Conservation (phyloP, 2,888 invertebrate genomes). For the Halocaridina rubra region DNA sequence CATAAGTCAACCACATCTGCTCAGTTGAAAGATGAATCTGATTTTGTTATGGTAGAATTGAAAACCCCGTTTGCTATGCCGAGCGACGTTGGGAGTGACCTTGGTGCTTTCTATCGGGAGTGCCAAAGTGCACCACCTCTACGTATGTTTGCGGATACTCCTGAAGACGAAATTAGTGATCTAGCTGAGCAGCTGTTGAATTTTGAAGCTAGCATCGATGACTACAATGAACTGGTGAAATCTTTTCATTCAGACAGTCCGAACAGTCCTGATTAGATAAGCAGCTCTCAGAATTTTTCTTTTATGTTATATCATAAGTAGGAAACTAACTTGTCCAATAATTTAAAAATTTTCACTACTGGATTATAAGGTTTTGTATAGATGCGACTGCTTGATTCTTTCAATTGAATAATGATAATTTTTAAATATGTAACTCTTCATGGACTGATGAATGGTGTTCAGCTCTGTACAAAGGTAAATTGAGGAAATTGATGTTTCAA, state of each 20-base stretch:
- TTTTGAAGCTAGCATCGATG: constrained; percentile 50
- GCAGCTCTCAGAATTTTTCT: too few relatives aligned
- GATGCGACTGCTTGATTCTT: too few relatives aligned
- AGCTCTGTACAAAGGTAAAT: too few relatives aligned
- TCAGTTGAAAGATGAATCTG: constrained; percentile 70
- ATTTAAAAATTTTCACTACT: too few relatives aligned
- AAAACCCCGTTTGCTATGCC: constrained; percentile 81
- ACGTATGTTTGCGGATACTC: constrained; percentile 70
- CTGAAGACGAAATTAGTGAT: constrained; percentile 46
- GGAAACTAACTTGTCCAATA: too few relatives aligned
- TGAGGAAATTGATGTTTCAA: too few relatives aligned
- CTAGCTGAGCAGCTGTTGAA: constrained; percentile 44
- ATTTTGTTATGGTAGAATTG: constrained; percentile 79
- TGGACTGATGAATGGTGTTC: too few relatives aligned
- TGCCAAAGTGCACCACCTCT: constrained; percentile 79
- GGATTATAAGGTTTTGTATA: too few relatives aligned
- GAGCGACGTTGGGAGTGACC: constrained; percentile 77
- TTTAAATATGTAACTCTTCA: too few relatives aligned
- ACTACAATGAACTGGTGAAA: constrained; percentile 52
- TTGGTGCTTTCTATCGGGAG: constrained; percentile 83
- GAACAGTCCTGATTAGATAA: constrained; percentile 34
- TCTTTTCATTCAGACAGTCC: constrained; percentile 52
- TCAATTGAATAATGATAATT: too few relatives aligned
- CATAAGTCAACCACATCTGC: constrained; percentile 50
- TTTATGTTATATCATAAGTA: too few relatives aligned